Conservation (phyloP, 53 echinoderm and acorn worm species). For the Glandiceps talaboti region DNA sequence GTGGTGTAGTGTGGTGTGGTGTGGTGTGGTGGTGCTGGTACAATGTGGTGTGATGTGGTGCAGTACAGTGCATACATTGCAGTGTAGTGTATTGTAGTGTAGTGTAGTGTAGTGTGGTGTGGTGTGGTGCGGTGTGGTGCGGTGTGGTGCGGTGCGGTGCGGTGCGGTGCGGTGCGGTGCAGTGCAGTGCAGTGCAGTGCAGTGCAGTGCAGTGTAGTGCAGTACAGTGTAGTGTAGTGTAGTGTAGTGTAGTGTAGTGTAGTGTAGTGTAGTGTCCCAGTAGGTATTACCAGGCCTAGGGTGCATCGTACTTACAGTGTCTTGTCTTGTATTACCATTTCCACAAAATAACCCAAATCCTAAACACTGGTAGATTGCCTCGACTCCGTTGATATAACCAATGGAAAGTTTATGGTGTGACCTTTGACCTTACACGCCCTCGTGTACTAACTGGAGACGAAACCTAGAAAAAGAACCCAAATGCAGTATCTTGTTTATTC, state of each 20-base stretch:
- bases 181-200: background rate
- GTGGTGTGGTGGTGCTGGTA: too few species aligned
- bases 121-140: background rate
- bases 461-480: too few species aligned
- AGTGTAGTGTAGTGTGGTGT: background rate
- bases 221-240: background rate
- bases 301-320: too few species aligned
- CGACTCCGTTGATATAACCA: too few species aligned
- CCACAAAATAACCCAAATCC: too few species aligned
- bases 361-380: too few species aligned
- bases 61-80: background rate
- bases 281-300: too few species aligned
- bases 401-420: too few species aligned
- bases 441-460: too few species aligned
- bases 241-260: background rate
- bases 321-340: background rate
- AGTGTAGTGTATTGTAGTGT: background rate
- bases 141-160: background rate
- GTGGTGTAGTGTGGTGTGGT: too few species aligned
- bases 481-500: too few species aligned
- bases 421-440: too few species aligned
- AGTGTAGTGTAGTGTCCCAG: background rate
- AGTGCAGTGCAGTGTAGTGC: background rate
- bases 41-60: background rate
- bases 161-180: background rate